Conservation (phyloP, 2,113 vertebrate species). For the Poeciliopsis retropinna region DNA sequence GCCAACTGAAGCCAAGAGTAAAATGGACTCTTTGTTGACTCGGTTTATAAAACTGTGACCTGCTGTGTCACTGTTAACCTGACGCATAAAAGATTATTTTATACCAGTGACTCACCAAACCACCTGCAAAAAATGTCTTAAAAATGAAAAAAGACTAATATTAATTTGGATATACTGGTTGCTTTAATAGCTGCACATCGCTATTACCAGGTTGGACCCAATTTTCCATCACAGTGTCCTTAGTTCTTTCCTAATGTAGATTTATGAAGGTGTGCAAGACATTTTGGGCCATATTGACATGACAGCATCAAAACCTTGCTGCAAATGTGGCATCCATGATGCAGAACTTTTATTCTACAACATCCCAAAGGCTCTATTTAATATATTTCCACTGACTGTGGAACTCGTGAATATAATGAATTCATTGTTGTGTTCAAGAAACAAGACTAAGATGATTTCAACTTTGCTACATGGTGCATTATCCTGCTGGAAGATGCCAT, state of each 20-base stretch:
- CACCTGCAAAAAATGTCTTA: neutral
- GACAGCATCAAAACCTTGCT: too few relatives aligned
- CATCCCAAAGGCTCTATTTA: neutral
- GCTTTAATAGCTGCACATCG: neutral
- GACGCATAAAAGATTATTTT: neutral
- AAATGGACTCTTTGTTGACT: too few relatives aligned
- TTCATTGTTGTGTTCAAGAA: neutral
- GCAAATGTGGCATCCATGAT: neutral
- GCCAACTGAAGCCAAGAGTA: too few relatives aligned
- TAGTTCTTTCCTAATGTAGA: too few relatives aligned
- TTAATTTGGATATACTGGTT: neutral
- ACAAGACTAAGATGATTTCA: neutral
- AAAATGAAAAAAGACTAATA: neutral
- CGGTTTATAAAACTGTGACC: too few relatives aligned
- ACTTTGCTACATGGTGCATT: too few relatives aligned
- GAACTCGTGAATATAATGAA: neutral
- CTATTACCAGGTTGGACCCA: neutral
- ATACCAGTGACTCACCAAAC: too few relatives aligned
- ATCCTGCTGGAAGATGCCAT: too few relatives aligned
- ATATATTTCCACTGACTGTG: too few relatives aligned
- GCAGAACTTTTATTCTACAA: neutral
- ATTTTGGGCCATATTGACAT: too few relatives aligned
- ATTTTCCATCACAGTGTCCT: neutral
- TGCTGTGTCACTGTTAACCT: neutral
- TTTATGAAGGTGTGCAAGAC: too few relatives aligned